Percentiles rank a stretch among this genome's conserved stretches.
Conservation (phyloP, 2,113 vertebrate species). For the Mobula birostris region DNA sequence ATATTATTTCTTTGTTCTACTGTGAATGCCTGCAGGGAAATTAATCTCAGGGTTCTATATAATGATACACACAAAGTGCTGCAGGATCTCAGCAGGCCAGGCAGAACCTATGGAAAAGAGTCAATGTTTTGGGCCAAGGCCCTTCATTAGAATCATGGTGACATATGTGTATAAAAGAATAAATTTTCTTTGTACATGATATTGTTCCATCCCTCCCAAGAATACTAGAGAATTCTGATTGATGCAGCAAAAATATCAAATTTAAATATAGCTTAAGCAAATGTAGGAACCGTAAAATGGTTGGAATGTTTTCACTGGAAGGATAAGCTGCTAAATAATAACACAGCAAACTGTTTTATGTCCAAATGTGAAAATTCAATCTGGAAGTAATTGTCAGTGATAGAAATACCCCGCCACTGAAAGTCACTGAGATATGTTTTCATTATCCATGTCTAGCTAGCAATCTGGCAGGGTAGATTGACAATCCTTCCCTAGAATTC, state of each 20-base stretch:
- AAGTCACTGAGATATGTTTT: background rate
- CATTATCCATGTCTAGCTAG: background rate
- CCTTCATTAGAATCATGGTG: no score
- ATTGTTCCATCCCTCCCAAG: background rate
- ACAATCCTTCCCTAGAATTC: background rate
- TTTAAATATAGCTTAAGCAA: background rate
- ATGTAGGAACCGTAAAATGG: background rate
- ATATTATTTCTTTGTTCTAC: no score
- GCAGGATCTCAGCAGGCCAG: no score
- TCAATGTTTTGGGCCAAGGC: no score
- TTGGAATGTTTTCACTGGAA: background rate
- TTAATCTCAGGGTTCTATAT: no score
- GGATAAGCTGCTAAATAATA: background rate
- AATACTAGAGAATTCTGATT: background rate
- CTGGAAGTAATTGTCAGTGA: background rate
- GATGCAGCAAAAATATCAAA: background rate
- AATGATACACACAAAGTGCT: no score
- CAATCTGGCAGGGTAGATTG: background rate
- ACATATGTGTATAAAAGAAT: no score
- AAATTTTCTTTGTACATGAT: no score
- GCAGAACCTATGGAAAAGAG: no score
- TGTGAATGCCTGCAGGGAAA: no score
- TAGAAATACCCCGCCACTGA: background rate
- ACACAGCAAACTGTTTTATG: background rate
- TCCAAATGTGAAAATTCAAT: background rate